Conservation (phyloP, 2,888 invertebrate genomes). For the Saturnia japonica region DNA sequence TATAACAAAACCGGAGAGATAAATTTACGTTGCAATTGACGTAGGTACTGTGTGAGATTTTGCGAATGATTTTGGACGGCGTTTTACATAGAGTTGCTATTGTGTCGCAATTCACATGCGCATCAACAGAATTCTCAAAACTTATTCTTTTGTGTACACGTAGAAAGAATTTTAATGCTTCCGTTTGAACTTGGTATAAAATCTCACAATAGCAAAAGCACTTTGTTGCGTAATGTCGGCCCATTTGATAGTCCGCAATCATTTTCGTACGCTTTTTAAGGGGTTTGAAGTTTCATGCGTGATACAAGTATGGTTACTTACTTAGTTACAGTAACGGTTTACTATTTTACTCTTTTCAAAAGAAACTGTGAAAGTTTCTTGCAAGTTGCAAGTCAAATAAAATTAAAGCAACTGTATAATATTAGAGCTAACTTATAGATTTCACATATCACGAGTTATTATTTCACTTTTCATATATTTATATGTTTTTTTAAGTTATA, state of each 20-base stretch:
- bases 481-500: background rate
- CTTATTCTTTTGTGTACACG: slow-evolving; percentile 78
- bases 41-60: slow-evolving; percentile 34
- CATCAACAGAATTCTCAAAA: slow-evolving; percentile 72
- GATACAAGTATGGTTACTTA: no score
- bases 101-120: slow-evolving; percentile 73
- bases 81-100: slow-evolving; percentile 50
- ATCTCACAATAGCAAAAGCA: slow-evolving; percentile 62
- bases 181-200: slow-evolving; percentile 71
- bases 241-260: slow-evolving; percentile 49
- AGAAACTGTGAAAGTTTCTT: background rate
- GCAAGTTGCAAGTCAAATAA: background rate
- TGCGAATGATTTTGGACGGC: slow-evolving; percentile 44
- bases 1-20: slow-evolving; percentile 31
- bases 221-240: slow-evolving; percentile 60
- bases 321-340: no score
- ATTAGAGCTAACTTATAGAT: background rate
- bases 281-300: slow-evolving; percentile 37
- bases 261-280: slow-evolving; percentile 47
- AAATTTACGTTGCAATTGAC: slow-evolving; percentile 29
- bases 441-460: background rate
- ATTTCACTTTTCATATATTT: no score
- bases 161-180: slow-evolving; percentile 78
- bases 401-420: background rate
- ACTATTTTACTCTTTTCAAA: background rate